Evolutionary conservation across 2,797 vertebrate genomes (phyloP), one percentile per base, ranked within the genome.

Genomic region (Acanthurus tractus): DNA sequence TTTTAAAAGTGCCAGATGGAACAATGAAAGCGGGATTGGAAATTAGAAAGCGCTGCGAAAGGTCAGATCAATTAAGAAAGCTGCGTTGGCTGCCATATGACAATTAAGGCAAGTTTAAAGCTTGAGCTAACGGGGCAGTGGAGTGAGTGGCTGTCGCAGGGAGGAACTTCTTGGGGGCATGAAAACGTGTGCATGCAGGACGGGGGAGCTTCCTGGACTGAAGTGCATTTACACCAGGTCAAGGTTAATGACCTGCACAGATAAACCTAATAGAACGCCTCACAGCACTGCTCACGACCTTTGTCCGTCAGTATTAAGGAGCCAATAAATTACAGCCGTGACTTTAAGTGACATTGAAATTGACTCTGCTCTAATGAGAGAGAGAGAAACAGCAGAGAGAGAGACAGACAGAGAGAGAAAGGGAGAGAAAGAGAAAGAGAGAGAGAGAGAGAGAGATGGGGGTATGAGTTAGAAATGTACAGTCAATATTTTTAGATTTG

Each of bases 61-160:
- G 98, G 98, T 99, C 98, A 99, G 97, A 99, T 98, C 97, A 98
- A 99, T 99, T 99, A 99, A 97, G 97, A 96, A 96, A 96, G 96
- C 96, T 94, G 96, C 96, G 93, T 97, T 96, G 96, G 96, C 97
- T 97, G 97, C 98, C 97, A 94, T 96, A 95, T 97, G 97, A 97
- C 97, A 96, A 97, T 98, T 97, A 97, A 97, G 97, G 96, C 95
- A 95, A 96, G 96, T 97, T 97, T 96, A 94, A 96, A 96, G 95
- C 95, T 95, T 90, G 94, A 94, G 95, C 94, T 81, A 94, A 92
- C 84, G 82, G 96, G 92, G 80, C 83, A 44, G 90, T 69, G 79
- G 71, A 91, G 95, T 70, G 89, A 85, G 88, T 65, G 90, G 88
- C 92, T 87, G 91, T 92, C 79, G 66, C 72, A 12, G 77, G 72